Evolutionary conservation across 2,888 invertebrate genomes (phyloP).

Genomic region (Erebia palarica): DNA sequence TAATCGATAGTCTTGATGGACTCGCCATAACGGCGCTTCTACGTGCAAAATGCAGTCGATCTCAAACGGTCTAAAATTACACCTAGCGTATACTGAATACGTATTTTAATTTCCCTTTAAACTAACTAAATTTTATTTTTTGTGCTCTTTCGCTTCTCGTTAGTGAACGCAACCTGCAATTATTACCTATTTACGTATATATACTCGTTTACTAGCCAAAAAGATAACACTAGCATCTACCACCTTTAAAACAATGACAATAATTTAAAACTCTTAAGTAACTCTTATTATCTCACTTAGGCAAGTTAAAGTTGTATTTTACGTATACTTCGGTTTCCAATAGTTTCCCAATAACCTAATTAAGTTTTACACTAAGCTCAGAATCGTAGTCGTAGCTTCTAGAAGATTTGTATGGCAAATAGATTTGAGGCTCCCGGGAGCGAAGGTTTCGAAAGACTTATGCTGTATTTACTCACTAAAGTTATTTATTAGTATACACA

Average conservation of each 20-base stretch:
- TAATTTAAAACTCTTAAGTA: slow-evolving; percentile 80
- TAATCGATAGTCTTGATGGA: slow-evolving; percentile 36
- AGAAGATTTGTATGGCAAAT: slow-evolving; percentile 45
- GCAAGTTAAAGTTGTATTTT: slow-evolving; percentile 82
- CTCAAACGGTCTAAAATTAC: slow-evolving; percentile 60
- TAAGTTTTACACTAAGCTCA: slow-evolving; percentile 75
- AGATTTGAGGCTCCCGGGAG: slow-evolving; percentile 40
- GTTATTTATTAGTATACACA: slow-evolving; percentile 79
- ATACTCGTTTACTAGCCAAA: slow-evolving; percentile 72
- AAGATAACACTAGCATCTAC: slow-evolving; percentile 77
- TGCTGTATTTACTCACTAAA: slow-evolving; percentile 66
- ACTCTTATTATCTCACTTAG: slow-evolving; percentile 81
- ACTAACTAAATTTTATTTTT: slow-evolving; percentile 70
- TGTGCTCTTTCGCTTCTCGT: slow-evolving; percentile 66
- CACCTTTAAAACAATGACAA: slow-evolving; percentile 77
- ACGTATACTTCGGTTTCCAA: slow-evolving; percentile 82
- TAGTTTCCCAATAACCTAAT: slow-evolving; percentile 71
- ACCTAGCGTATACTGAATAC: slow-evolving; percentile 81
- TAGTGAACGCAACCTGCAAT: slow-evolving; percentile 60
- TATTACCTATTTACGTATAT: slow-evolving; percentile 72
- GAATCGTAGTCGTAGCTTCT: slow-evolving; percentile 60
- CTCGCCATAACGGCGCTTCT: slow-evolving; percentile 32
- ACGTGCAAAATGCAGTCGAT: slow-evolving; percentile 48
- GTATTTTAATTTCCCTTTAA: slow-evolving; percentile 65
- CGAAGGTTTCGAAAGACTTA: slow-evolving; percentile 42